phyloP scores from a whole-genome alignment of 2,797 vertebrate genomes.

The Stomatorhinus walkeri region DNA sequence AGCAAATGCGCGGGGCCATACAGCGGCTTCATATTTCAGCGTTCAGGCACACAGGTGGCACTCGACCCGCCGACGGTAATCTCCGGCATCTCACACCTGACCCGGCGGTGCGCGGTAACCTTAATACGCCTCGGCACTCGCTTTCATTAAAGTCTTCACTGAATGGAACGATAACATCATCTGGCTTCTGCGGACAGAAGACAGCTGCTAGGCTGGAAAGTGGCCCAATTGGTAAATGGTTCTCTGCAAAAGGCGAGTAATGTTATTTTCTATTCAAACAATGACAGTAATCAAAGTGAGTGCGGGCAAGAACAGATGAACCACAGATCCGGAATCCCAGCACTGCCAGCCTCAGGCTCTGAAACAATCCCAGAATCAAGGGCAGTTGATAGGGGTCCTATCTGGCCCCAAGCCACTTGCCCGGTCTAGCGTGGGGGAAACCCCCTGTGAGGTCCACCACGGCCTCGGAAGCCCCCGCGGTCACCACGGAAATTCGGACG shows the following conservation, averaged over 20 bases:
- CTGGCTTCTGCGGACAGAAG: background rate
- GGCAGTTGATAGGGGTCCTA: background rate
- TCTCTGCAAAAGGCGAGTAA: background rate
- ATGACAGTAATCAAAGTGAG: background rate
- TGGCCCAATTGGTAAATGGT: background rate
- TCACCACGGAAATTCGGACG: slow-evolving; percentile 89
- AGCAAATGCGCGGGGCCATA: background rate
- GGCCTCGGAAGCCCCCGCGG: slow-evolving; percentile 82
- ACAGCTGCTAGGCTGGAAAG: background rate
- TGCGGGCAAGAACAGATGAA: background rate
- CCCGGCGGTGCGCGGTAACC: background rate
- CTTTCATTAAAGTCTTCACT: slow-evolving; percentile 1
- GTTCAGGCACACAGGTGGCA: background rate
- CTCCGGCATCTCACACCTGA: background rate
- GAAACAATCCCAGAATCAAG: background rate
- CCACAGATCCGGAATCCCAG: background rate
- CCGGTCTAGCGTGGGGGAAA: slow-evolving; percentile 76
- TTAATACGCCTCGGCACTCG: background rate
- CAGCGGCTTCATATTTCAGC: background rate
- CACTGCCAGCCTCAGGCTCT: background rate
- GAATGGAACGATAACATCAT: background rate
- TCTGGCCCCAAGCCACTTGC: background rate
- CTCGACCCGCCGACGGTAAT: background rate
- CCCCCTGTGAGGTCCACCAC: slow-evolving; percentile 81
- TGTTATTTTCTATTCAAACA: background rate